A percentile compares a stretch with the other conserved stretches of the same genome.
Conservation (phyloP, 2,797 vertebrate species). For the Acestrorhynchus altus region DNA sequence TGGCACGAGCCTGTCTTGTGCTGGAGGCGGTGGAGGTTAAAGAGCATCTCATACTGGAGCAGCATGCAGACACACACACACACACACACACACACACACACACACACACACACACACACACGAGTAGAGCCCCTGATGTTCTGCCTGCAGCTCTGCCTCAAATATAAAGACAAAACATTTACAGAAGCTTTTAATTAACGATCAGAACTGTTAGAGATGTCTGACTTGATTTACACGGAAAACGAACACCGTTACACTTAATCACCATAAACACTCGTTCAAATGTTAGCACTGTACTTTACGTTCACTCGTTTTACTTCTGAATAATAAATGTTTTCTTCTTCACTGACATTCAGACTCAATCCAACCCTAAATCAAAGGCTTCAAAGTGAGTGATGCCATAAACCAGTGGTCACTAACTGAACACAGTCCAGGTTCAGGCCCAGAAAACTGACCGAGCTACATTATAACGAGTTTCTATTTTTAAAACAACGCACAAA, state of each 20-base stretch:
- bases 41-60: constrained; percentile 11
- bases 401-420: no score
- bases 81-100: constrained; percentile 1
- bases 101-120: background rate
- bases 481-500: no score
- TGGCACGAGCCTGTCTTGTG: constrained; percentile 16
- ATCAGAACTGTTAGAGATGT: background rate
- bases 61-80: background rate
- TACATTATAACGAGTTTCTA: no score
- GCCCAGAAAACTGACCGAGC: no score
- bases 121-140: background rate
- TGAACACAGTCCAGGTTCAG: no score
- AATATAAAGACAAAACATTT: background rate
- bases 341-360: background rate
- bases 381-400: no score
- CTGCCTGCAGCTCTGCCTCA: constrained; percentile 4
- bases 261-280: background rate
- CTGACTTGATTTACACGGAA: background rate
- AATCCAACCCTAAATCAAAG: no score
- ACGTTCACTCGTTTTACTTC: no score
- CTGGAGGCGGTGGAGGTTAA: constrained; percentile 43
- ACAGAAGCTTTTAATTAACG: background rate
- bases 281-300: background rate
- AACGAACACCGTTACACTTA: background rate
- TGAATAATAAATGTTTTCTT: no score